Evolutionary conservation across 2,113 vertebrate genomes (phyloP).

Genomic region (Gnathonemus echidnorhynchus): DNA sequence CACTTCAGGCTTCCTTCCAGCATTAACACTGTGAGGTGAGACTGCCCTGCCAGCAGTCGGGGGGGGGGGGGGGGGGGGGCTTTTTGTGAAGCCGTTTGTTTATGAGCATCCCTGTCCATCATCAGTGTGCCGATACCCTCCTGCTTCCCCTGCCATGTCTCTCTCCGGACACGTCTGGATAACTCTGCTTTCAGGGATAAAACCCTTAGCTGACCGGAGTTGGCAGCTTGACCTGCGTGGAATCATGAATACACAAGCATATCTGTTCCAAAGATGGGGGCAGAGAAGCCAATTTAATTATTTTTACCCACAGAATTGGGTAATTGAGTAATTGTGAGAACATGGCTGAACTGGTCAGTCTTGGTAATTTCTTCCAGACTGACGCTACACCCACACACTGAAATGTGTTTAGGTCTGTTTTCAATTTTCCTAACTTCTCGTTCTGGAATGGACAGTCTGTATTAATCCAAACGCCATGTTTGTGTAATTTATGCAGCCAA

Average conservation of each 20-base stretch:
- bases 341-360: background rate
- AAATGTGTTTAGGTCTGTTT: background rate
- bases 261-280: background rate
- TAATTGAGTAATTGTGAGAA: background rate
- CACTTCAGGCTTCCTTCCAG: background rate
- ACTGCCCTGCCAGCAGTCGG: too few relatives aligned
- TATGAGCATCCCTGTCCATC: background rate
- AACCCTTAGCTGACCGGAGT: background rate
- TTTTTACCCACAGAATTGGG: background rate
- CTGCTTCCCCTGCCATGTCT: background rate
- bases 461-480: background rate
- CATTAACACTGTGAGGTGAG: background rate
- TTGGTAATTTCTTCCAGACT: background rate
- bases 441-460: background rate
- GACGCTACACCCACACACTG: background rate
- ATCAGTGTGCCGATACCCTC: background rate
- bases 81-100: background rate
- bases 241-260: background rate
- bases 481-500: background rate
- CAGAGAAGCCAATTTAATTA: background rate
- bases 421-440: background rate
- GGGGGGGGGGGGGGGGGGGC: too few relatives aligned
- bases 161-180: background rate
- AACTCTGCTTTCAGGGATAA: background rate
- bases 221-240: background rate